Conservation (phyloP, 2,797 vertebrate species). For the Semotilus atromaculatus region DNA sequence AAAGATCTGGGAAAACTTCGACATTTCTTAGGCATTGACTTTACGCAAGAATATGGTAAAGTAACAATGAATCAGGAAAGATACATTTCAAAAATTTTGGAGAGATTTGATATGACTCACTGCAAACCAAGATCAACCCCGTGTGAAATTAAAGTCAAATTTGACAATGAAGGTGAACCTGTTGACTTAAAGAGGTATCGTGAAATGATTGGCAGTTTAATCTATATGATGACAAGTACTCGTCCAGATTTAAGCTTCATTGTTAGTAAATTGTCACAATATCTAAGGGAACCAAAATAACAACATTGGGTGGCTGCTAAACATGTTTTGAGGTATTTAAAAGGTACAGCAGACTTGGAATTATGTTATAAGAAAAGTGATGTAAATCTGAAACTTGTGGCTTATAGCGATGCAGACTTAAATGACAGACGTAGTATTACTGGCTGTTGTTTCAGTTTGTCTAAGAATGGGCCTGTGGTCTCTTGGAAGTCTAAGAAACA, state of each 20-base stretch:
- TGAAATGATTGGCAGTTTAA: constrained; percentile 41
- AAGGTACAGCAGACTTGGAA: not conserved
- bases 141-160: constrained; percentile 12
- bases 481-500: too few species aligned
- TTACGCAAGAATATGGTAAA: not conserved
- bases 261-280: not conserved
- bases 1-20: not conserved
- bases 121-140: constrained; percentile 6
- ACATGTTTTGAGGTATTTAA: too few species aligned
- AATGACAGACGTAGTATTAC: too few species aligned
- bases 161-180: not conserved
- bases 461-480: too few species aligned
- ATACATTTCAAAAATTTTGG: not conserved
- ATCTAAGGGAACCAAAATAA: not conserved
- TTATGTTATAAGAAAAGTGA: too few species aligned
- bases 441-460: too few species aligned
- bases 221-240: constrained; percentile 45
- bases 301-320: not conserved
- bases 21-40: not conserved
- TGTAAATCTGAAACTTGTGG: too few species aligned
- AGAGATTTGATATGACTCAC: not conserved
- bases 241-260: constrained; percentile 32
- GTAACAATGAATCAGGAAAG: not conserved
- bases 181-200: constrained; percentile 1
- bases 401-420: too few species aligned